Percentiles rank a stretch among this genome's conserved stretches.
These are phyloP conservation scores for Vimba vimba DNA, from an alignment of 2,113 vertebrate species.

Conservation along the genomic window DNA sequence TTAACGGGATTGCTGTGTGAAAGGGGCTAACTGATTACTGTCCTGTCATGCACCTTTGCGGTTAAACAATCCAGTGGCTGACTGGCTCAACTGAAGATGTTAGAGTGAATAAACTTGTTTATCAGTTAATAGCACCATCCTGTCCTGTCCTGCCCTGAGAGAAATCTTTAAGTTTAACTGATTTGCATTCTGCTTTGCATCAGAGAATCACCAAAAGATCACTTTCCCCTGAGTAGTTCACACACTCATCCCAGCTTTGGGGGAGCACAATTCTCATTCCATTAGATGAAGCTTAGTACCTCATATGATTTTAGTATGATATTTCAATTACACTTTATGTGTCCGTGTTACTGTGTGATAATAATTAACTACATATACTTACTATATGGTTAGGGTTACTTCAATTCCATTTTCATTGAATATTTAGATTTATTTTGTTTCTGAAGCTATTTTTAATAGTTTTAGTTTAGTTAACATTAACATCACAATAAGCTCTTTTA, in stretches of 20 bases:
- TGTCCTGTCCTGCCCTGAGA: neutral
- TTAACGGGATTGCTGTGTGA: no score
- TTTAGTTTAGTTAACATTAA: no score
- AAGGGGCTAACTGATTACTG: neutral
- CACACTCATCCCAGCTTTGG: neutral
- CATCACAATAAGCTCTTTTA: no score
- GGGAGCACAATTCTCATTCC: neutral
- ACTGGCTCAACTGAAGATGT: constrained; percentile 11
- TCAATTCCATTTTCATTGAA: no score
- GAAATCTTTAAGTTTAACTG: neutral
- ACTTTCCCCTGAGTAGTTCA: neutral
- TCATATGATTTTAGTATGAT: neutral
- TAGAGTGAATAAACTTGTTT: neutral
- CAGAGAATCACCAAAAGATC: constrained; percentile 28
- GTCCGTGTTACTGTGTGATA: no score
- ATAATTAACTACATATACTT: no score
- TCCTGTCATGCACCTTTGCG: constrained; percentile 1
- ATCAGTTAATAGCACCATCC: neutral
- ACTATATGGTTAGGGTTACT: no score
- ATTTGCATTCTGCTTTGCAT: constrained; percentile 65
- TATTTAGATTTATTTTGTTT: no score
- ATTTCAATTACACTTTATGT: no score
- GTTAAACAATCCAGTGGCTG: neutral
- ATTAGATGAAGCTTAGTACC: neutral
- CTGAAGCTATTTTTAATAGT: no score